Evolutionary conservation across 2,797 vertebrate species (phyloP), one percentile per base, ranked within the genome.

Genomic region (Hemitrygon akajei): DNA sequence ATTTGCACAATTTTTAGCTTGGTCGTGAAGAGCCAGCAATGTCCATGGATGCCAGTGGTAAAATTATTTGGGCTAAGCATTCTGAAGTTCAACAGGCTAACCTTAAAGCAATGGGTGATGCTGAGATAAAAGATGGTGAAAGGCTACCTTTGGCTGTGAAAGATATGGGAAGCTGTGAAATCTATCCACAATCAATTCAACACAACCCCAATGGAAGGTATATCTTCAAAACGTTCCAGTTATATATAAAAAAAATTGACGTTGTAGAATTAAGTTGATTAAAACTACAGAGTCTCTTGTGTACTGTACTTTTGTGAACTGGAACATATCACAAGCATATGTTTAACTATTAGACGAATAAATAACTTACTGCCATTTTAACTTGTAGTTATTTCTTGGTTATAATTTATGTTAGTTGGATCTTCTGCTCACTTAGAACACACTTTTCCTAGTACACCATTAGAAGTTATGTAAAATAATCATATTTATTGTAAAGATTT

Each of bases 141-240:
- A 97, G 98, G 94, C 95, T 99, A 86, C 98, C 98, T 0, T 95
- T 99, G 95, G 99, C 98, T 79, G 99, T 99, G 30, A 99, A 99
- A 96, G 99, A 99, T 94, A 99, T 99, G 99, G 99, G 99, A 94
- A 99, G 99, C 96, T 99, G 98, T 96, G 99, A 99, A 96, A 99
- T 99, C 95, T 99, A 99, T 95, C 99, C 99, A 93, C 99, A 99
- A 96, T 99, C 98, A 40, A 99, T 99, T 95, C 98, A 99, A 94
- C 99, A 99, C 95, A 99, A 99, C 94, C 98, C 99, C 1, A 99
- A 99, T 58, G 99, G 99, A 95, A 97, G 98, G 99, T 99, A 96
- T 96, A 93, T 18, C 1, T 80, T 82, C 80, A 66, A 66, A 10
- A 66, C 7, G 14, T 66, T 66, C 14, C 63, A 66, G 63, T 66